Conservation (phyloP, 2,888 invertebrate species). For the Apodemia duryi region DNA sequence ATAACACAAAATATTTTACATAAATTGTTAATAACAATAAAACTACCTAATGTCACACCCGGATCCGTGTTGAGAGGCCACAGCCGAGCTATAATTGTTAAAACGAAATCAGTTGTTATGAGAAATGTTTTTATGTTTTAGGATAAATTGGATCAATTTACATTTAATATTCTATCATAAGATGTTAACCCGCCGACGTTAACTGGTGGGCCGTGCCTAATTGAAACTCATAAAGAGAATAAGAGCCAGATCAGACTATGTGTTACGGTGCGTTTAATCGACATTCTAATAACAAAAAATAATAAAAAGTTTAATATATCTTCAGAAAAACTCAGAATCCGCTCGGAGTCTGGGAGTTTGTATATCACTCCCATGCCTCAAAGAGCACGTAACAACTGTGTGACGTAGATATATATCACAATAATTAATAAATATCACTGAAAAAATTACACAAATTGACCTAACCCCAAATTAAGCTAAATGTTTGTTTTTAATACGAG, state of each 20-base stretch:
- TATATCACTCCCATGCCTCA: no score
- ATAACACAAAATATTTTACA: background rate
- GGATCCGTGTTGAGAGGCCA: background rate
- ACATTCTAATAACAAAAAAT: background rate
- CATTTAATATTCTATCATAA: slow-evolving; percentile 20
- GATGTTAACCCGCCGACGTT: slow-evolving; percentile 11
- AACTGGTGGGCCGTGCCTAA: slow-evolving; percentile 19
- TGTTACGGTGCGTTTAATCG: background rate
- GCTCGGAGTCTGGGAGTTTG: no score
- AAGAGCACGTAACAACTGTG: no score
- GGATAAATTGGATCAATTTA: slow-evolving; percentile 14
- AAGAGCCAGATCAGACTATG: background rate
- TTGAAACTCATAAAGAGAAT: slow-evolving; percentile 18
- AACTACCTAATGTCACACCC: slow-evolving; percentile 7
- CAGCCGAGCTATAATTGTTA: slow-evolving; percentile 4
- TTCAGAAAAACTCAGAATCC: no score
- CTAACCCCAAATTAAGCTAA: no score
- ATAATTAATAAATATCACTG: no score
- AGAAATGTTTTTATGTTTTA: slow-evolving; percentile 14
- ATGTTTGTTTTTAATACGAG: no score
- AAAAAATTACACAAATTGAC: no score
- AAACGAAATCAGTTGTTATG: slow-evolving; percentile 9
- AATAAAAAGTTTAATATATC: no score
- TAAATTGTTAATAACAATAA: slow-evolving; percentile 5
- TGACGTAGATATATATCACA: no score